phyloP scores from a whole-genome alignment of 2,113 vertebrate species.

The Nettapus auritus region DNA sequence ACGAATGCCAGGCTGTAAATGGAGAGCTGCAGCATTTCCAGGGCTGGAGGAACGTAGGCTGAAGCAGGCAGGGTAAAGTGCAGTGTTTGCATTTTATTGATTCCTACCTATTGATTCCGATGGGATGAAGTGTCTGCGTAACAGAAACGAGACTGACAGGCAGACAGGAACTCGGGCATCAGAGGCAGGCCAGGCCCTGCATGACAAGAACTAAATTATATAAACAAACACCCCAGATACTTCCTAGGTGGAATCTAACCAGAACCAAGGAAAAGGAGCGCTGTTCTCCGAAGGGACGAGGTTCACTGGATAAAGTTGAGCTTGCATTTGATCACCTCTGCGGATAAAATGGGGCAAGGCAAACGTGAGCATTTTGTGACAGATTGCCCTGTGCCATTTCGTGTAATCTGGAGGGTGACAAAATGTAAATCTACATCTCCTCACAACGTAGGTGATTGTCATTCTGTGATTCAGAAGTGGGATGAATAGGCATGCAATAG shows the following conservation, averaged over 20 bases:
- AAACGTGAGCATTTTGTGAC: neutral
- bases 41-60: constrained; percentile 20
- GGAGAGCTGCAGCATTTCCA: constrained; percentile 9
- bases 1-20: neutral
- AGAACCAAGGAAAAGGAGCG: neutral
- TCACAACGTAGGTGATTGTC: neutral
- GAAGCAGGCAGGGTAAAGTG: constrained; percentile 56
- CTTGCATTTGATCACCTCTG: constrained; percentile 6
- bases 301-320: neutral
- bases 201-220: constrained; percentile 8
- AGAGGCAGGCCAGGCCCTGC: neutral
- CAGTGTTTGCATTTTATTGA: constrained; percentile 75
- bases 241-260: neutral
- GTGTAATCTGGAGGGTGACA: neutral
- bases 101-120: constrained; percentile 73
- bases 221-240: neutral
- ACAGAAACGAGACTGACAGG: constrained; percentile 54
- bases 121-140: constrained; percentile 62
- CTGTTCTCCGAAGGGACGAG: neutral
- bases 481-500: neutral
- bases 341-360: neutral
- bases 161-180: constrained; percentile 4
- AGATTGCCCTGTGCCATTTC: neutral
- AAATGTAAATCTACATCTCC: neutral
- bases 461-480: neutral